phyloP scores from a whole-genome alignment of 2,113 vertebrate genomes.

The Piprites chloris region DNA sequence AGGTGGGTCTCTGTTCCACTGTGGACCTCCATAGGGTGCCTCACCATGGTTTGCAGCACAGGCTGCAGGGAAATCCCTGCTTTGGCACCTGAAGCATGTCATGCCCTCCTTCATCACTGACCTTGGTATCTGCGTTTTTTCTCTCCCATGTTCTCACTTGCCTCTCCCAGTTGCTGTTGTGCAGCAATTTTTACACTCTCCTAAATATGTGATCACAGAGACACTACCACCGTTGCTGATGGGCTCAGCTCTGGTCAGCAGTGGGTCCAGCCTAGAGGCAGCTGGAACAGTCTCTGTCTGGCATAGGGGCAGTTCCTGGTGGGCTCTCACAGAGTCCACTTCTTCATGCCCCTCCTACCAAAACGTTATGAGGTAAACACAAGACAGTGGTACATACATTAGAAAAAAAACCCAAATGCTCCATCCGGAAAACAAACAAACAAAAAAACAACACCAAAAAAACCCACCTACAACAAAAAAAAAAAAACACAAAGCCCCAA shows the following conservation, averaged over 20 bases:
- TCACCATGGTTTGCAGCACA: fast-evolving
- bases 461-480: background rate
- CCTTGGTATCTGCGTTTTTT: background rate
- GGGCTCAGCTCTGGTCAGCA: background rate
- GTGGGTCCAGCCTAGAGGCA: background rate
- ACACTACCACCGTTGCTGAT: background rate
- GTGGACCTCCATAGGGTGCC: background rate
- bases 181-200: background rate
- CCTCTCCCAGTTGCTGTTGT: background rate
- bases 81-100: fast-evolving
- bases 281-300: background rate
- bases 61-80: background rate
- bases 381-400: background rate
- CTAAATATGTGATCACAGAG: background rate
- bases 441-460: too few relatives aligned
- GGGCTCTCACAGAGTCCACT: background rate
- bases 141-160: background rate
- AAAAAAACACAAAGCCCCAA: background rate
- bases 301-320: background rate
- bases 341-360: background rate
- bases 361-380: background rate
- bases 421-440: background rate
- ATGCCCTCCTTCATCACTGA: background rate
- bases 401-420: background rate
- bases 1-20: background rate